Evolutionary conservation across 2,113 vertebrate genomes (phyloP).

Genomic region (Formicarius rufipectus): DNA sequence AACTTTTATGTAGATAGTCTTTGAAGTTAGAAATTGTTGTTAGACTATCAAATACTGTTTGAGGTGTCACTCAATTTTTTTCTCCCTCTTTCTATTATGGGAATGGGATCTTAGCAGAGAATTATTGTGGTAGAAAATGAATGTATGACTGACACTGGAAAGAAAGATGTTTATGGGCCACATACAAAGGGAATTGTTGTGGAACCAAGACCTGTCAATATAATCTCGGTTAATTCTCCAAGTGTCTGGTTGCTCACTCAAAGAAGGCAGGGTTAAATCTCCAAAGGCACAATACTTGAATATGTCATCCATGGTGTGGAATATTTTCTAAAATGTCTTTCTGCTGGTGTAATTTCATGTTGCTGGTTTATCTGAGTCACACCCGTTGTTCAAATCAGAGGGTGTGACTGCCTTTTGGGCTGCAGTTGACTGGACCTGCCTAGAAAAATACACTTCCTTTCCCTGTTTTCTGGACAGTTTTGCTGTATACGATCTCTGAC

Average conservation of each 20-base stretch:
- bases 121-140: slow-evolving; percentile 66
- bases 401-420: not conserved
- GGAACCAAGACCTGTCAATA: slow-evolving; percentile 72
- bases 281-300: slow-evolving; percentile 32
- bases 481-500: not conserved
- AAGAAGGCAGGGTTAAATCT: slow-evolving; percentile 55
- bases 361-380: slow-evolving; percentile 24
- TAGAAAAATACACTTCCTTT: slow-evolving; percentile 6
- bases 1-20: slow-evolving; percentile 84
- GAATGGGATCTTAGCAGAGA: slow-evolving; percentile 70
- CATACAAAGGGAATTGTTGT: slow-evolving; percentile 66
- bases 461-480: not conserved
- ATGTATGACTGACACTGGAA: slow-evolving; percentile 70
- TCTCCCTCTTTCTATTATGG: slow-evolving; percentile 65
- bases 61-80: slow-evolving; percentile 82
- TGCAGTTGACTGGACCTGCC: not conserved
- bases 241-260: slow-evolving; percentile 47
- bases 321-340: slow-evolving; percentile 53
- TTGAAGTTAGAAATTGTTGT: slow-evolving; percentile 85
- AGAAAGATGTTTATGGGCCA: slow-evolving; percentile 74
- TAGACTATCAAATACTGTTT: slow-evolving; percentile 83
- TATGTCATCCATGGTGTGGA: slow-evolving; percentile 25
- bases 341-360: slow-evolving; percentile 32
- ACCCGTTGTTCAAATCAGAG: not conserved
- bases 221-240: slow-evolving; percentile 48